Evolutionary conservation across 2,797 vertebrate genomes (phyloP), one percentile per base, ranked within the genome.

Genomic region (Sebastes cheni): DNA sequence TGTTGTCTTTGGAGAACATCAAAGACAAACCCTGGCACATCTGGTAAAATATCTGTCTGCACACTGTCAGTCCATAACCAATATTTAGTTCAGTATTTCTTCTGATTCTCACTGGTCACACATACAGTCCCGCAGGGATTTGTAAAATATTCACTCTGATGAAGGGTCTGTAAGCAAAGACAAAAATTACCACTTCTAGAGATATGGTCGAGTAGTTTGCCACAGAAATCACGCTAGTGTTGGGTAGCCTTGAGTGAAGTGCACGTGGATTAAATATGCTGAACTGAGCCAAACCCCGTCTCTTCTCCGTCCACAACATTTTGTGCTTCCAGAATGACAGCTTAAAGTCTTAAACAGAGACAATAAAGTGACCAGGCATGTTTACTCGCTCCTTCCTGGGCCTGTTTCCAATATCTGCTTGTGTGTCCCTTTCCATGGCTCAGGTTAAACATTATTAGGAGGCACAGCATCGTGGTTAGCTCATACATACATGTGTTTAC

Each of bases 1-100:
- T 97, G 88, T 93, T 99, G 87, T 96, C 96, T 88, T 95, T 99
- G 95, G 98, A 99, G 90, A 98, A 95, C 92, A 98, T 99, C 93
- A 99, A 97, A 95, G 98, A 99, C 95, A 99, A 99, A 82, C 98
- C 98, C 25, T 99, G 98, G 98, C 97, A 99, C 89, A 99, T 99
- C 95, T 99, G 98, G 98, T 99, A 97, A 93, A n/a, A 39, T 64
- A 54, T 62, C 50, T 62, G 52, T 55, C 32, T 54, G 8, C 39
- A 10, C 29, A 34, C 18, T 8, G 27, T 54, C 20, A 14, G 4
- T 46, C 3, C 39, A 58, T 42, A 39, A 55, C 7, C 14, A 39
- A 16, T 4, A 29, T 18, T 39, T 32, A 50, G 29, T 11, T 66
- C 2, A 16, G 27, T 10, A 14, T 58, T 62, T 67, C 4, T 56